Base-by-base conservation (phyloP, 1,140 invertebrate species). In the Zelostemma sp. region DNA sequence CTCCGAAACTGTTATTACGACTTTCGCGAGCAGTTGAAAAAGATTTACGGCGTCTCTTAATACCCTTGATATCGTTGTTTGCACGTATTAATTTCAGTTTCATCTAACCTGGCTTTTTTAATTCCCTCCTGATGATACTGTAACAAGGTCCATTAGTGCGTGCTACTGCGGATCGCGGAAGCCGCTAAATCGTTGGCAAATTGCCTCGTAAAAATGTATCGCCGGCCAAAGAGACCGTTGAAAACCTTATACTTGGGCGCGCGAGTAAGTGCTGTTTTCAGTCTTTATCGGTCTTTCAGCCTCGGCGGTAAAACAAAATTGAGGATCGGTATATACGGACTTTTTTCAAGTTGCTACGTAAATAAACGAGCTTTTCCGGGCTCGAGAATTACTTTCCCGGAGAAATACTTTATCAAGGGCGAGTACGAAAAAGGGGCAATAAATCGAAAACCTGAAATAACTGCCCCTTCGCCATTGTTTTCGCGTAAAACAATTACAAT, bases 161-260 rank as follows among this genome's bases (percentile, higher is more conserved):
- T 69, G 68, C 59, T 72, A 65, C 54, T 62, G 60, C 45, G 67
- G 56, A 72, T 68, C 72, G 54, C 64, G 50, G 68, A 51, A 74
- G 68, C 55, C 47, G 70, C 72, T 73, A 72, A 73, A 73, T 72
- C 70, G 70, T 55, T 71, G 66, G 68, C 60, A 71, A 74, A 74
- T 77, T 71, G 70, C 70, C 73, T 77, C 75, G 68, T 74, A 77
- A 77, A 77, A 77, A 75, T 77, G 73, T 74, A 74, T 77, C 73
- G 63, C 56, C 53, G 53, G 53, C 54, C 70, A 55, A 62, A 58
- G 63, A 60, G 69, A 53, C 49, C 59, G 68, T 47, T 56, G 68
- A 63, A 71, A 66, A 71, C 41, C 68, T 49, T 66, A 56, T 58
- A 65, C 56, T 60, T 47, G 63, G 59, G 64, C 60, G 61, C 65